phyloP scores from a whole-genome alignment of 1,140 invertebrate genomes.

The Amphibalanus amphitrite region DNA sequence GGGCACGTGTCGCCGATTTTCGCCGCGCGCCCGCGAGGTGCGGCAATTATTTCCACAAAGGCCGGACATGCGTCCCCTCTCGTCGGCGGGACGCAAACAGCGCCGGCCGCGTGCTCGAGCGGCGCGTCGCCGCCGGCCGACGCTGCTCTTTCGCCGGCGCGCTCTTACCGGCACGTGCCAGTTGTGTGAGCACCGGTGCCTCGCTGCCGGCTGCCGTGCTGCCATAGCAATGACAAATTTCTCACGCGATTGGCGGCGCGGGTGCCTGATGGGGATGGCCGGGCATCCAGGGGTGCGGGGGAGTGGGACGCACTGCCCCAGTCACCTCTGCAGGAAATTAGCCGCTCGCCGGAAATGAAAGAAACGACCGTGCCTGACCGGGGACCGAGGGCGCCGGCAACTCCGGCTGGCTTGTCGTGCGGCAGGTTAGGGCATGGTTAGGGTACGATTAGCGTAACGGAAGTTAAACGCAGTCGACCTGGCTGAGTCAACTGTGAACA shows the following conservation, averaged over 20 bases:
- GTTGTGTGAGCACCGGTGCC: too few relatives aligned
- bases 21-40: neutral
- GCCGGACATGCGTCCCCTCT: neutral
- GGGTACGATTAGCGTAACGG: too few relatives aligned
- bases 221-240: neutral
- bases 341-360: neutral
- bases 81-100: neutral
- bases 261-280: too few relatives aligned
- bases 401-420: too few relatives aligned
- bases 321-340: neutral
- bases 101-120: neutral
- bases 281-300: too few relatives aligned
- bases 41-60: neutral
- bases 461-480: too few relatives aligned
- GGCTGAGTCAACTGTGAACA: too few relatives aligned
- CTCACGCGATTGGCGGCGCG: neutral
- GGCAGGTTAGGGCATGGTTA: too few relatives aligned
- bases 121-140: neutral
- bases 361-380: too few relatives aligned
- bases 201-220: neutral
- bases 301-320: too few relatives aligned
- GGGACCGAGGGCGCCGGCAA: too few relatives aligned
- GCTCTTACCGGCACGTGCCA: neutral
- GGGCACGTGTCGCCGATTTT: neutral
- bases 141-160: neutral